phyloP scores from a whole-genome alignment of 2,113 vertebrate species.

The Neopipo cinnamomea region DNA sequence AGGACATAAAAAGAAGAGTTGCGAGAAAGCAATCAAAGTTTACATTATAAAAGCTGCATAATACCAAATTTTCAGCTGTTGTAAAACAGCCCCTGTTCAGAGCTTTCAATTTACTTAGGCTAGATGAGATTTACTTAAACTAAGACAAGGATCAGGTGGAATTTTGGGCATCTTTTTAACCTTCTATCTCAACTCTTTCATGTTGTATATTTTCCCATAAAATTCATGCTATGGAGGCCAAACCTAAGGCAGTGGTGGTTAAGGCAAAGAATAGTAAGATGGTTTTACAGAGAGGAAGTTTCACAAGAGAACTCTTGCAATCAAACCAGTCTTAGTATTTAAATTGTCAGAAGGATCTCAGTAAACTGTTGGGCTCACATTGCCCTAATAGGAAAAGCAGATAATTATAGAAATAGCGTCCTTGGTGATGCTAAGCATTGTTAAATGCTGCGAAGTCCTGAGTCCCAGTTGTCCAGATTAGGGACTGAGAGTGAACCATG shows the following conservation, averaged over 20 bases:
- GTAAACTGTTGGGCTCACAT: not conserved
- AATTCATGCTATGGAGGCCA: not conserved
- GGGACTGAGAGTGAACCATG: not conserved
- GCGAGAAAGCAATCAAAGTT: not conserved
- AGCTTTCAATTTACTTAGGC: not conserved
- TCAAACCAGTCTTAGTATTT: not conserved
- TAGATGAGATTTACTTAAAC: not conserved
- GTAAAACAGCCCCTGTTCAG: not conserved
- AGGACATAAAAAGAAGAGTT: not conserved
- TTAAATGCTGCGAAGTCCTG: not conserved
- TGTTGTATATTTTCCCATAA: not conserved
- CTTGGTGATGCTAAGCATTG: not conserved
- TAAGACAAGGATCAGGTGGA: not conserved
- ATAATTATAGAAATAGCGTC: not conserved
- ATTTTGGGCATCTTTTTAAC: rapidly evolving
- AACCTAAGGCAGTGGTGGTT: not conserved
- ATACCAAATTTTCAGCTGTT: not conserved
- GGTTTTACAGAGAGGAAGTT: not conserved
- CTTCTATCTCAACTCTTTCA: not conserved
- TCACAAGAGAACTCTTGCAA: not conserved
- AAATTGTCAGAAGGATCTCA: not conserved
- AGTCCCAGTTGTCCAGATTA: not conserved
- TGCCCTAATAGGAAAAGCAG: not conserved
- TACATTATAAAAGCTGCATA: not conserved
- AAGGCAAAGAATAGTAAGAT: not conserved